phyloP scores from a whole-genome alignment of 1,140 invertebrate species.

The Tetragnatha versicolor region DNA sequence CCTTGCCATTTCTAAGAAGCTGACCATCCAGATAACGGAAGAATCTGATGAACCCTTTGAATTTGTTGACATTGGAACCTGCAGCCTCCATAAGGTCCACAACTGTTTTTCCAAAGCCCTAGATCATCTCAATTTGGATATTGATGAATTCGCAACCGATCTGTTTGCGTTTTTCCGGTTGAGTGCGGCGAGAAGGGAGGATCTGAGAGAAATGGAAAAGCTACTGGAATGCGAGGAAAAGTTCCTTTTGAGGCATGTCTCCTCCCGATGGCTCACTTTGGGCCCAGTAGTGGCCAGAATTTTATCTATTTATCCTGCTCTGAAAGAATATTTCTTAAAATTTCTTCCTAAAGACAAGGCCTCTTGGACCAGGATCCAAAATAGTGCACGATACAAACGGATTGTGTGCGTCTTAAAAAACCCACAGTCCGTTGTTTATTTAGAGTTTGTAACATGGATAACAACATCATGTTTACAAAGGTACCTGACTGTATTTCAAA shows the following conservation, averaged over 20 bases:
- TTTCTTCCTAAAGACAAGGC: neutral
- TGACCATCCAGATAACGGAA: neutral
- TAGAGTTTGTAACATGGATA: neutral
- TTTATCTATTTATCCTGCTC: neutral
- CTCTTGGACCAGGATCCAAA: neutral
- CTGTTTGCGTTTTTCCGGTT: neutral
- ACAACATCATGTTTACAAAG: neutral
- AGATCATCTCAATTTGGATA: neutral
- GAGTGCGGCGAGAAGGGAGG: neutral
- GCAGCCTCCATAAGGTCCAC: constrained; percentile 9
- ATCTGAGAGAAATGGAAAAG: neutral
- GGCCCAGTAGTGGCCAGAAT: neutral
- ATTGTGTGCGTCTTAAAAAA: neutral
- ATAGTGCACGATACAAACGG: neutral
- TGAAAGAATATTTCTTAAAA: neutral
- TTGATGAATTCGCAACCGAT: neutral
- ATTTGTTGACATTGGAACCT: constrained; percentile 2
- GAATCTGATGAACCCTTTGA: neutral
- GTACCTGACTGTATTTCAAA: neutral
- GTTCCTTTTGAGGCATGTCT: neutral
- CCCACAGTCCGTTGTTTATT: neutral
- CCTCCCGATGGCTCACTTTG: constrained; percentile 1
- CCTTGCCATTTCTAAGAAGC: neutral
- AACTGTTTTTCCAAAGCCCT: constrained; percentile 14
- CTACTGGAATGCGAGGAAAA: constrained; percentile 1